These are phyloP conservation scores for Oscheius sp. DNA, from an alignment of 2,888 invertebrate genomes.

Conservation along the genomic window DNA sequence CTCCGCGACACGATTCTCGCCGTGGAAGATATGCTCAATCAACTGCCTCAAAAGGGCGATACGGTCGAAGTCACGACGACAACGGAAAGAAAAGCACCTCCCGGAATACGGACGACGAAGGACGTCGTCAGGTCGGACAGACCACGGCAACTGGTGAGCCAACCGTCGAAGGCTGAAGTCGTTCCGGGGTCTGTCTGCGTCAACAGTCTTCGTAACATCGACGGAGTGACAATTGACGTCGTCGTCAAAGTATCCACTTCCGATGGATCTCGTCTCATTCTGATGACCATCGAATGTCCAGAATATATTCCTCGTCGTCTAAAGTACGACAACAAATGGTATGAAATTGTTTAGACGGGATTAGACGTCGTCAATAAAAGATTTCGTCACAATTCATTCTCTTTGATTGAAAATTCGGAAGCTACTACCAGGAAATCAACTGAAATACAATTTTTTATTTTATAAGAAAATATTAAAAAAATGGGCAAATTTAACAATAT, in stretches of 20 bases:
- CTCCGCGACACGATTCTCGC: background rate
- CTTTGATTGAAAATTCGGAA: too few relatives aligned
- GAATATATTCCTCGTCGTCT: constrained; percentile 9
- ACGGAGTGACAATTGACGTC: background rate
- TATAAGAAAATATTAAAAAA: background rate
- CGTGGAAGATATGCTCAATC: background rate
- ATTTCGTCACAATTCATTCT: background rate
- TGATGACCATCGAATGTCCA: constrained; percentile 4
- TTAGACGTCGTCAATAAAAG: background rate
- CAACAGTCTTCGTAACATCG: background rate
- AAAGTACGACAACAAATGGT: background rate
- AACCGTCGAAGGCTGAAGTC: background rate
- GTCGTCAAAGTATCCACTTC: background rate
- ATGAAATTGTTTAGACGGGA: background rate
- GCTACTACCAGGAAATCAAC: too few relatives aligned
- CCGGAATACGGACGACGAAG: background rate
- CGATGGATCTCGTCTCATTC: background rate
- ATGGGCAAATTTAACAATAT: background rate
- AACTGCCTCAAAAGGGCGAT: background rate
- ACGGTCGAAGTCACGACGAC: background rate
- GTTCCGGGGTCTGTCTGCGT: background rate
- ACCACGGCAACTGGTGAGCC: too few relatives aligned
- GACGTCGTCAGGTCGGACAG: background rate
- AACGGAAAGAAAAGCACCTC: background rate
- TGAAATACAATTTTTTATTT: background rate